Conservation (phyloP, 2,888 invertebrate genomes). For the Galeruca laticollis region DNA sequence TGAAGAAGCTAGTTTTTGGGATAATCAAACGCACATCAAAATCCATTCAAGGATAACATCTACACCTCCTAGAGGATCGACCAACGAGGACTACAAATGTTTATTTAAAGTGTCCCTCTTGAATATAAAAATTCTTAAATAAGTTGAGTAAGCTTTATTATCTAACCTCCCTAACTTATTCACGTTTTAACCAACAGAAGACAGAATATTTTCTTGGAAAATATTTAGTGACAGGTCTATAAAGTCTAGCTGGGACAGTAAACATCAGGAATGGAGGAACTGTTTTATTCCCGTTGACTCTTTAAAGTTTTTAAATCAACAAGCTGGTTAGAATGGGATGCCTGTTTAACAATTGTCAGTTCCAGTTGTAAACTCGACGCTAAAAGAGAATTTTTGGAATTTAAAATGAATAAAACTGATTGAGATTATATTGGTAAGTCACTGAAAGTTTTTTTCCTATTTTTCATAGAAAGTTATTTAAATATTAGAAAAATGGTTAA, state of each 20-base stretch:
- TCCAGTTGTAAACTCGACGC: background rate
- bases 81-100: no score
- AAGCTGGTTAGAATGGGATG: slow-evolving; percentile 13
- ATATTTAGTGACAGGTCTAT: background rate
- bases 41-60: no score
- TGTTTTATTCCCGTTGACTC: slow-evolving; percentile 14
- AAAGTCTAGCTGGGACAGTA: background rate
- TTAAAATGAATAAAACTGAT: background rate
- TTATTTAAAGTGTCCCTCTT: no score
- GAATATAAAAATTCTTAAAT: no score
- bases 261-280: slow-evolving; percentile 17
- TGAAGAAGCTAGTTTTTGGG: no score
- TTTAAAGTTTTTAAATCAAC: slow-evolving; percentile 12
- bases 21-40: no score
- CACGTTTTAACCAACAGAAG: background rate
- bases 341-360: slow-evolving; percentile 1
- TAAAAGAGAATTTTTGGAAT: slow-evolving; percentile 1
- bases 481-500: no score
- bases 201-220: background rate
- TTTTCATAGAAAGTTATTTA: background rate
- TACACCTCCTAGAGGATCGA: no score
- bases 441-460: background rate
- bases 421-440: background rate
- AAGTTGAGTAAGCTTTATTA: no score
- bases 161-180: no score